Evolutionary conservation across 2,797 vertebrate genomes (phyloP).

Genomic region (Steatocranus sp.): DNA sequence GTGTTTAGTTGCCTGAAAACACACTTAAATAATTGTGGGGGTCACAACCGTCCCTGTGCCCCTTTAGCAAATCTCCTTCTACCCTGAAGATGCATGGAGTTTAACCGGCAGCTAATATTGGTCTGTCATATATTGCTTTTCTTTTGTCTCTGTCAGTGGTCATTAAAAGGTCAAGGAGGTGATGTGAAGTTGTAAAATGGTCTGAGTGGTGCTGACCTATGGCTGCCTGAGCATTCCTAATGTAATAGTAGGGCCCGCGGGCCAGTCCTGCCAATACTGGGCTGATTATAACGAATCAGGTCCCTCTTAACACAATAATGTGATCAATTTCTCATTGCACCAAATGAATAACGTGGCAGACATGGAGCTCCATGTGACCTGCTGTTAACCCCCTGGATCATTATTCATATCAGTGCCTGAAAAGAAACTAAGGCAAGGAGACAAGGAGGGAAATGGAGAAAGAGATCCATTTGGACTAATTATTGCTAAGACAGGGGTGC

Average conservation of each 20-base stretch:
- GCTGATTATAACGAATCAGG: slow-evolving; percentile 99
- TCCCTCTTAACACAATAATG: slow-evolving; percentile 94
- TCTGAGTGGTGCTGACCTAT: slow-evolving; percentile 78
- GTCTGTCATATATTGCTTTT: slow-evolving; percentile 55
- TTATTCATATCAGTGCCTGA: slow-evolving; percentile 91
- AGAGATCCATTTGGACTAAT: slow-evolving; percentile 86
- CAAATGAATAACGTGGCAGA: slow-evolving; percentile 98
- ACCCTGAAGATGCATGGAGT: slow-evolving; percentile 9
- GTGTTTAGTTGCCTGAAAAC: neutral
- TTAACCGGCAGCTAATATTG: slow-evolving; percentile 36
- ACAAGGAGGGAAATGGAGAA: slow-evolving; percentile 58
- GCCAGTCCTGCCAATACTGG: slow-evolving; percentile 93
- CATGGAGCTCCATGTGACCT: slow-evolving; percentile 87
- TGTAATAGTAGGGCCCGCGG: slow-evolving; percentile 86
- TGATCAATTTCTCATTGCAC: slow-evolving; percentile 99
- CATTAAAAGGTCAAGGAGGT: slow-evolving; percentile 85
- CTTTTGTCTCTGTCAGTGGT: slow-evolving; percentile 72
- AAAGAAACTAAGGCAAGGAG: slow-evolving; percentile 66
- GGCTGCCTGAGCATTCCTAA: slow-evolving; percentile 90
- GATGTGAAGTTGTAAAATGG: slow-evolving; percentile 93
- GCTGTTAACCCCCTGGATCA: slow-evolving; percentile 86
- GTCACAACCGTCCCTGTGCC: neutral
- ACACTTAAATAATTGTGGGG: neutral
- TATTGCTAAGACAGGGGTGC: slow-evolving; percentile 82
- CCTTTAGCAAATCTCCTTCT: neutral